Conservation (phyloP, 2,888 invertebrate species). For the Drosophila differens region DNA sequence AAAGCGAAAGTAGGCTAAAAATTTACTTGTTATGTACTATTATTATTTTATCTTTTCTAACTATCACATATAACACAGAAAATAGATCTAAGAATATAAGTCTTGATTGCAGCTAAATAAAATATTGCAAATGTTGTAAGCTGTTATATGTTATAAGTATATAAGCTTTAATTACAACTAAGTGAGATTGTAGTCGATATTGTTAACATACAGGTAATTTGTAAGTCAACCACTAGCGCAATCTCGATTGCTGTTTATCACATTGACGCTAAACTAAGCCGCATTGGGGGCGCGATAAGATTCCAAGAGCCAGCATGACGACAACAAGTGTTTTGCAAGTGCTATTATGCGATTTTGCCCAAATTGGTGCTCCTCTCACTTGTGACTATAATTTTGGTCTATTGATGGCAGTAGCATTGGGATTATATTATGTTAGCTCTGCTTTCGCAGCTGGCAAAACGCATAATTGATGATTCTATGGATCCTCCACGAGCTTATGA, state of each 20-base stretch:
- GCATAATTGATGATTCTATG: slow-evolving; percentile 45
- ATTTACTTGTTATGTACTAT: not conserved
- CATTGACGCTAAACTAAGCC: slow-evolving; percentile 16
- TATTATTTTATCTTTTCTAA: not conserved
- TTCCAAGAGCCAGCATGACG: slow-evolving; percentile 35
- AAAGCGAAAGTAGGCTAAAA: not conserved
- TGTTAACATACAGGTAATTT: slow-evolving; percentile 3
- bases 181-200: not conserved
- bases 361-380: slow-evolving; percentile 49
- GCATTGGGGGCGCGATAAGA: slow-evolving; percentile 41
- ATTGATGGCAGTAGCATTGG: slow-evolving; percentile 38
- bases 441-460: slow-evolving; percentile 15
- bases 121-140: not conserved
- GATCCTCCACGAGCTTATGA: slow-evolving; percentile 45
- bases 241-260: slow-evolving; percentile 18
- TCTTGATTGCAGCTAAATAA: not conserved
- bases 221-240: not conserved
- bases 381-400: slow-evolving; percentile 60
- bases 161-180: not conserved
- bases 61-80: not conserved
- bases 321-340: slow-evolving; percentile 26
- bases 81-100: not conserved
- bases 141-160: not conserved
- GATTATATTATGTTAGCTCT: slow-evolving; percentile 24
- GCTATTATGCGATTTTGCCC: slow-evolving; percentile 21